These are phyloP conservation scores for Maccullochella peelii DNA, from an alignment of 2,113 vertebrate genomes.

Conservation along the genomic window DNA sequence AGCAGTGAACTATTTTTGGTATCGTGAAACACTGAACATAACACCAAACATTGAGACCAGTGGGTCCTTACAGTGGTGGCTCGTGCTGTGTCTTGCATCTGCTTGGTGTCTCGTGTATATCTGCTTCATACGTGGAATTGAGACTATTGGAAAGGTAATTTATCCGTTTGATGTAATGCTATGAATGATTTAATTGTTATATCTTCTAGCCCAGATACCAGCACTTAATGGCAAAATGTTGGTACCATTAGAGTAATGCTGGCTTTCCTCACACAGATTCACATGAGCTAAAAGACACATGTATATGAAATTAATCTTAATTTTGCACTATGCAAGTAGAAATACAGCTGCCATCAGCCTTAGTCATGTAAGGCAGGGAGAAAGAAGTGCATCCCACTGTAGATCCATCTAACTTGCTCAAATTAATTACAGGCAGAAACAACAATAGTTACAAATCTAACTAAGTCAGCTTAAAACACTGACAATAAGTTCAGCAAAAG, in stretches of 20 bases:
- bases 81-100: conserved; percentile 84
- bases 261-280: background rate
- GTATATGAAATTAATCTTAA: background rate
- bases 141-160: conserved; percentile 90
- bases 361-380: background rate
- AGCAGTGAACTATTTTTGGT: conserved; percentile 91
- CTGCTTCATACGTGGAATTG: conserved; percentile 89
- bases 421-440: background rate
- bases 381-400: background rate
- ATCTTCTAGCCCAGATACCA: background rate
- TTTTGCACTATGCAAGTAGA: background rate
- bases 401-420: background rate
- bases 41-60: conserved; percentile 76
- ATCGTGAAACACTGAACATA: conserved; percentile 88
- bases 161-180: background rate
- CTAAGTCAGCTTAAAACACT: background rate
- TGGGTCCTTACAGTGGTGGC: conserved; percentile 86
- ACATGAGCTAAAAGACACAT: background rate
- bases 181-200: background rate
- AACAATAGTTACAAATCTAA: background rate
- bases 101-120: conserved; percentile 88
- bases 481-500: background rate
- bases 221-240: background rate
- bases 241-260: background rate
- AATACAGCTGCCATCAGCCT: background rate